Evolutionary conservation across 2,797 vertebrate genomes (phyloP), one percentile per base, ranked within the genome.

Genomic region (Alcedo quadribrachys): DNA sequence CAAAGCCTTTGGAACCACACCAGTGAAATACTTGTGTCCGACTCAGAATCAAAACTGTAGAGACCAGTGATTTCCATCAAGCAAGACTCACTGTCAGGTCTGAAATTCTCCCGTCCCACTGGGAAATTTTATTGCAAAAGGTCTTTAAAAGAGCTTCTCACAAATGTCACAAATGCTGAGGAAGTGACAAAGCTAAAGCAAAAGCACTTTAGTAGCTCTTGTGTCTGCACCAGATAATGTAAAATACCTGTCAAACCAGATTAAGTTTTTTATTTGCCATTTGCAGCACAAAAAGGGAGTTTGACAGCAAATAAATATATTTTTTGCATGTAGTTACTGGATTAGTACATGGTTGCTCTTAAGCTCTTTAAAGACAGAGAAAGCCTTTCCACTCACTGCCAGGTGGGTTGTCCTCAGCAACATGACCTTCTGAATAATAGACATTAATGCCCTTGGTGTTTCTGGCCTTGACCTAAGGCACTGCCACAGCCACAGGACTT

Each of bases 1-100:
- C 81, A 93, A 95, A 91, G 33, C 42, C 60, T 82, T 77, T 68
- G 85, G 92, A 95, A 85, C 73, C 61, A 90, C 84, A 89, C 89
- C 79, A 89, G 55, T 82, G 71, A 85, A 94, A 91, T 90, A 90
- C 20, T 87, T 78, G 65, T 60, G 51, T 80, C 79, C 70, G 57
- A 85, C 85, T 94, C 90, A 75, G 81, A 81, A 76, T 43, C 63
- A 73, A 30, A 75, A 87, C 84, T 83, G 42, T 77, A 58, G 57
- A 87, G 43, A 58, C 21, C 50, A 80, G 40, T 69, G 57, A 76
- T 91, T 89, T 90, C 77, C 66, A 85, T 45, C 81, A 60, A 69
- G 37, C 27, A 43, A 65, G n/a, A n/a, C 66, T 71, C 55, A 27
- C 54, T 63, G 46, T 77, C 54, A 62, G 81, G 61, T 67, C 82